Evolutionary conservation across 2,797 vertebrate species (phyloP).

Genomic region (Epinephelus coioides): DNA sequence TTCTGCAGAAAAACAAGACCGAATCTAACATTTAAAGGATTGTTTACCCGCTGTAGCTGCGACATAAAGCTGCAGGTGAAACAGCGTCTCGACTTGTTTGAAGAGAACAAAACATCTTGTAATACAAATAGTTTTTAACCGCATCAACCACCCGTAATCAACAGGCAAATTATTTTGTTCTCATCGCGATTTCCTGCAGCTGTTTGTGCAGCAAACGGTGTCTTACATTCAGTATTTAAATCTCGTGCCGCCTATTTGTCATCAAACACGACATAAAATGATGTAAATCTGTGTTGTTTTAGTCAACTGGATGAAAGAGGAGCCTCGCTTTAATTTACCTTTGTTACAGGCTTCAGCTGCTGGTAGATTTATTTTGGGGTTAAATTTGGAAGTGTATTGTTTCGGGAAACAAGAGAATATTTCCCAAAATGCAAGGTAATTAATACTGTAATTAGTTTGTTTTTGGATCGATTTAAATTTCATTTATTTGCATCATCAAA

Average conservation of each 20-base stretch:
- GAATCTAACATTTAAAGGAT: not conserved
- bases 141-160: not conserved
- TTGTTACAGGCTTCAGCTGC: not conserved
- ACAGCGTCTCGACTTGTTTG: not conserved
- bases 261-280: not conserved
- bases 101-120: not conserved
- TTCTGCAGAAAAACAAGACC: too few relatives aligned
- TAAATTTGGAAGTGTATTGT: not conserved
- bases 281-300: not conserved
- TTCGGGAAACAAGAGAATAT: too few relatives aligned
- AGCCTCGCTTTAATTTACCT: not conserved
- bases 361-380: not conserved
- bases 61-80: not conserved
- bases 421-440: too few relatives aligned
- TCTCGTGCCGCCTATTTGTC: not conserved
- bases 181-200: not conserved
- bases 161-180: not conserved
- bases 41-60: not conserved
- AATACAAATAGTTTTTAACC: not conserved
- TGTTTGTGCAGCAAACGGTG: slow-evolving; percentile 13
- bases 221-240: not conserved
- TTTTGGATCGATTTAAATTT: too few relatives aligned
- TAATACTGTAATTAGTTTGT: too few relatives aligned
- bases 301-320: not conserved
- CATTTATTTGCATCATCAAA: too few relatives aligned